These are phyloP conservation scores for Thamnophis elegans DNA, from an alignment of 2,797 vertebrate genomes.

Conservation along the genomic window DNA sequence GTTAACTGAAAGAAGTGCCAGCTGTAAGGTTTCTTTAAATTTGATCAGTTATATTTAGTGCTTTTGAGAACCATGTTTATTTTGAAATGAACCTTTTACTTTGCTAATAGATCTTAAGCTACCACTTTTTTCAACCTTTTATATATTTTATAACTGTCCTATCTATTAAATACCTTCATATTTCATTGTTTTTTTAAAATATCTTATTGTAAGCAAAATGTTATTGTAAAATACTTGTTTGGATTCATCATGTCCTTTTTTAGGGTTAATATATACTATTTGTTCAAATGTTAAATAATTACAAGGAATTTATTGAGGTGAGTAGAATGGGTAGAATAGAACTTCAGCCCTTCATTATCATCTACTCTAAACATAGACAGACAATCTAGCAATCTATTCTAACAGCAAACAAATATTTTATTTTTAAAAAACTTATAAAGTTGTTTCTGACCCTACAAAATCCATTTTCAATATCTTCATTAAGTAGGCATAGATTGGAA, in stretches of 20 bases:
- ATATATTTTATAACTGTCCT: not conserved
- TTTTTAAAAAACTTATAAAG: not conserved
- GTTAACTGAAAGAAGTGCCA: constrained; percentile 57
- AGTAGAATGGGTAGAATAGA: not conserved
- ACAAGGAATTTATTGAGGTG: not conserved
- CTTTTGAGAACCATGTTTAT: constrained; percentile 22
- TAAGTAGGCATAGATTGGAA: not conserved
- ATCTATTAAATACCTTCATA: not conserved
- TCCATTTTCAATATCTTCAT: not conserved
- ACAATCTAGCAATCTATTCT: not conserved
- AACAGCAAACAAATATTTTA: not conserved
- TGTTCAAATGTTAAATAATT: not conserved
- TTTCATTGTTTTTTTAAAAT: not conserved
- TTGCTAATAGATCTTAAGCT: constrained; percentile 22
- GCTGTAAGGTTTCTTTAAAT: constrained; percentile 51
- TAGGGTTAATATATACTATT: not conserved
- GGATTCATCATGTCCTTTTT: not conserved
- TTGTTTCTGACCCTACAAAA: not conserved
- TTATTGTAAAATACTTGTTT: not conserved
- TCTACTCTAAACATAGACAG: not conserved
- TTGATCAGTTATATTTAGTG: constrained; percentile 52
- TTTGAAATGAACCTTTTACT: constrained; percentile 18
- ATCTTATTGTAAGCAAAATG: not conserved
- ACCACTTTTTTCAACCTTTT: not conserved
- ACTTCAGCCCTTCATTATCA: not conserved